Conservation (phyloP, 1,140 invertebrate species). For the Diprion similis region DNA sequence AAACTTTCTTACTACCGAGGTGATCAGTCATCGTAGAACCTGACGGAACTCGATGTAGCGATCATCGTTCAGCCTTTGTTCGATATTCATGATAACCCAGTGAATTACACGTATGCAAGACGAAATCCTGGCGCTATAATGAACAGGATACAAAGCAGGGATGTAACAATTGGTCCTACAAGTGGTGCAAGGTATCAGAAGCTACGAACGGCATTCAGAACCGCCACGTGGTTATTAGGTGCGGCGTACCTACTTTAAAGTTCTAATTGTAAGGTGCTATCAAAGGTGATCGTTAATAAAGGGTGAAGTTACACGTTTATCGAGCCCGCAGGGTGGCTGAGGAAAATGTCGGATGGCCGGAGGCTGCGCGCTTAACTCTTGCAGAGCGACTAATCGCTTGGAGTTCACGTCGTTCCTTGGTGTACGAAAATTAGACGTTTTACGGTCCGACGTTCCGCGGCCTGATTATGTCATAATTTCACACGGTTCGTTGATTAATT, state of each 20-base stretch:
- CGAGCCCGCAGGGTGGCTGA: not conserved
- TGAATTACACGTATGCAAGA: too few species aligned
- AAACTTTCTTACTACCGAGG: too few species aligned
- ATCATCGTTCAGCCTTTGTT: too few species aligned
- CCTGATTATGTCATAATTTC: not conserved
- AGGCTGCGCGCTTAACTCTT: not conserved
- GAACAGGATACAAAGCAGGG: not conserved
- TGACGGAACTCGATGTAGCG: too few species aligned
- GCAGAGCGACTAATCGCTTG: not conserved
- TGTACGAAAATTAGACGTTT: not conserved
- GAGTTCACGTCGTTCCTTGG: not conserved
- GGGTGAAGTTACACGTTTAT: not conserved
- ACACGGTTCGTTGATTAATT: conserved; percentile 1
- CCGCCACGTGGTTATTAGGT: not conserved
- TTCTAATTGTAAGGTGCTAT: not conserved
- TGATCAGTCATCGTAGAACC: too few species aligned
- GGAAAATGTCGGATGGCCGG: not conserved
- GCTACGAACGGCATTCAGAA: too few species aligned
- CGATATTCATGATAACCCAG: too few species aligned
- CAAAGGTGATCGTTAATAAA: conserved; percentile 1
- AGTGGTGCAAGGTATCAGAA: too few species aligned
- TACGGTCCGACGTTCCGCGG: not conserved
- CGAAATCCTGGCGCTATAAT: not conserved
- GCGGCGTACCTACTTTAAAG: not conserved
- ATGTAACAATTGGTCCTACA: not conserved